These are phyloP conservation scores for Lindbergichthys nudifrons DNA, from an alignment of 2,797 vertebrate genomes.

Conservation along the genomic window DNA sequence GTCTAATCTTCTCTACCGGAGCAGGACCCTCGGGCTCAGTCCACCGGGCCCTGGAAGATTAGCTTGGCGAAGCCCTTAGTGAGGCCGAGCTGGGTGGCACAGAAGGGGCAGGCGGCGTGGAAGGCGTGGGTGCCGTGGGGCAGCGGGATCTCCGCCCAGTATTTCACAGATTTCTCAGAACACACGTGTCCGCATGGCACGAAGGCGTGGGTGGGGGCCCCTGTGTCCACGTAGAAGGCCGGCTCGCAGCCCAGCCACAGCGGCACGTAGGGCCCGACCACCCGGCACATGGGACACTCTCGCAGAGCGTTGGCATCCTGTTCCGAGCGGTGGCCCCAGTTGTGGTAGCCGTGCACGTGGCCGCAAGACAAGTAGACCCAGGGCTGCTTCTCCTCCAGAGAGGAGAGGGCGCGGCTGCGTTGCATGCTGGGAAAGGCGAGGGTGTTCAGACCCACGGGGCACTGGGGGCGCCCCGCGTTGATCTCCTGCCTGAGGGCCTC, in stretches of 20 bases:
- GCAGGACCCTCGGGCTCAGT: conserved; percentile 83
- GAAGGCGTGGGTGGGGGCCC: conserved; percentile 94
- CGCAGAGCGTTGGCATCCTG: conserved; percentile 89
- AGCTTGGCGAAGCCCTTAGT: conserved; percentile 93
- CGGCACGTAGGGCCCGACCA: conserved; percentile 95
- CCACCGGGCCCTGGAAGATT: conserved; percentile 98
- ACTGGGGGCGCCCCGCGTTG: conserved; percentile 96
- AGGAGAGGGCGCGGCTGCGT: conserved; percentile 92
- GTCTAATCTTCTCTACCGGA: conserved; percentile 31
- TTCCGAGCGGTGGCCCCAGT: conserved; percentile 97
- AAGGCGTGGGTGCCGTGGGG: conserved; percentile 98
- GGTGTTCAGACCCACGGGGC: conserved; percentile 97
- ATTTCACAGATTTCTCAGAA: conserved; percentile 96
- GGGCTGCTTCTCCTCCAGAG: conserved; percentile 96
- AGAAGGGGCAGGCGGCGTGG: conserved; percentile 97
- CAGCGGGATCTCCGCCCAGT: conserved; percentile 98
- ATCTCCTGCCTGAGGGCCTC: conserved; percentile 98
- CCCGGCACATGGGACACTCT: conserved; percentile 97
- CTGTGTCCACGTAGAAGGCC: conserved; percentile 96
- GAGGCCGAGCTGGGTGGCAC: conserved; percentile 91
- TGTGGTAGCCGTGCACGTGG: conserved; percentile 96
- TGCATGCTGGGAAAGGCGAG: conserved; percentile 98
- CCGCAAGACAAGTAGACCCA: conserved; percentile 97
- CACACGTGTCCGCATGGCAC: conserved; percentile 98
- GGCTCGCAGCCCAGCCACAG: conserved; percentile 97